Evolutionary conservation across 2,888 invertebrate species (phyloP), one percentile per base, ranked within the genome.

Genomic region (Rhagonycha fulva): DNA sequence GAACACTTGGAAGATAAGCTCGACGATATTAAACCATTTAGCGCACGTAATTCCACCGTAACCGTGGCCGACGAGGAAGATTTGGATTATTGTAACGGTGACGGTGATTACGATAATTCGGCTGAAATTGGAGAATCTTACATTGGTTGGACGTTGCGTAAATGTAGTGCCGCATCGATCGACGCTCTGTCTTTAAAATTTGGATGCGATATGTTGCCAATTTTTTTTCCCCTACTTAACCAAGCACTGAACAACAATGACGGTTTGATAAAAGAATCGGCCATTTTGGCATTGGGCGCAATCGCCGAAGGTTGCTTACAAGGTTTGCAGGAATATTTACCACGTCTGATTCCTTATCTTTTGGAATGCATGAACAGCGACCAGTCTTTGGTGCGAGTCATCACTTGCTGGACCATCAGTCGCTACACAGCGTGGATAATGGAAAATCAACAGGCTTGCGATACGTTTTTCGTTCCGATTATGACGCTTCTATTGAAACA

Each of bases 171-270:
- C 0, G 99, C 99, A 28, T 98, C 98, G 0, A 90, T 99, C 73
- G 99, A 99, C 89, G 96, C 98, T 70, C 89, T 99, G 73, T 98
- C 99, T 62, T 96, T 97, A 87, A 98, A 99, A 72, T 99, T 99
- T 87, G 93, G 95, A 30, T 98, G 98, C 78, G 97, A 98, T 79
- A 91, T 99, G 77, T 90, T 99, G 83, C 96, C 96, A 0, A 94
- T 97, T 77, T 91, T 99, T 32, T 91, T 99, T 83, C 99, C 99
- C 9, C 96, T 98, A 84, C 91, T 99, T 10, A 97, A 98, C 87
- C 98, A 98, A 86, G 97, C 98, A 0, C 90, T 99, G 2, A 97
- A 97, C 86, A 96, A 98, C 86, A 92, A 93, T 73, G 95, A 97
- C 81, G 98, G 98, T 97, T 94, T 97, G 82, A 94, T 98, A 75